Base-by-base conservation (phyloP, 1,140 invertebrate genomes). In the Drosophila melanica region DNA sequence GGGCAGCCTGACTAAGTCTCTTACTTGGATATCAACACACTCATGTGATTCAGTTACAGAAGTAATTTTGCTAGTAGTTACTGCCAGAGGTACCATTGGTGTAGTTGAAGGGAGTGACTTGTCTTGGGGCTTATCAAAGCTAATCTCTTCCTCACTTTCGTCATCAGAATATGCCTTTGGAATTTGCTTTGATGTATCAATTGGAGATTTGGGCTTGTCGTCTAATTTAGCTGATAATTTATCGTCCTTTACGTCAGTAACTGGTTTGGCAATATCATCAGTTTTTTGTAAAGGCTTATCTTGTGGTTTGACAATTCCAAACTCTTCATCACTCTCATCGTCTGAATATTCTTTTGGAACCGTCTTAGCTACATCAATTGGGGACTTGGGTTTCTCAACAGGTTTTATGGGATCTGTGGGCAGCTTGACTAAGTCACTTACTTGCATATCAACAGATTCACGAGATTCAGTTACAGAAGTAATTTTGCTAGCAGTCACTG, bases 111-210 rank as follows among this genome's bases (percentile, higher is more conserved):
- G 27, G 11, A 54, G 1, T 5, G 6, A 9, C 16, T 67, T 30
- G 0, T 33, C 45, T 20, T 30, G 35, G 11, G 30, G 44, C 10
- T 42, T 69, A 9, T 9, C 35, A 23, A 33, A 20, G 1, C n/a
- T 27, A 23, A 39, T 42, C 12, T 62, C 50, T 54, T 62, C 67
- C 16, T 41, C 42, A 54, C 55, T 60, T 11, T 62, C 57, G 10
- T 48, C 41, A 27, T 70, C 58, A 47, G 59, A 60, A 53, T 50
- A 68, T n/a, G 63, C 44, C 23, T 41, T 45, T n/a, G n/a, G n/a
- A n/a, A n/a, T n/a, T n/a, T n/a, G n/a, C n/a, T n/a, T n/a, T n/a
- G n/a, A n/a, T n/a, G 0, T 16, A 23, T 72, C 62, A 11, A 8
- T 33, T n/a, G 59, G 47, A 8, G 44, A 33, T 39, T 58, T 67